Conservation (phyloP, 2,797 vertebrate species). For the Danio kyathit region DNA sequence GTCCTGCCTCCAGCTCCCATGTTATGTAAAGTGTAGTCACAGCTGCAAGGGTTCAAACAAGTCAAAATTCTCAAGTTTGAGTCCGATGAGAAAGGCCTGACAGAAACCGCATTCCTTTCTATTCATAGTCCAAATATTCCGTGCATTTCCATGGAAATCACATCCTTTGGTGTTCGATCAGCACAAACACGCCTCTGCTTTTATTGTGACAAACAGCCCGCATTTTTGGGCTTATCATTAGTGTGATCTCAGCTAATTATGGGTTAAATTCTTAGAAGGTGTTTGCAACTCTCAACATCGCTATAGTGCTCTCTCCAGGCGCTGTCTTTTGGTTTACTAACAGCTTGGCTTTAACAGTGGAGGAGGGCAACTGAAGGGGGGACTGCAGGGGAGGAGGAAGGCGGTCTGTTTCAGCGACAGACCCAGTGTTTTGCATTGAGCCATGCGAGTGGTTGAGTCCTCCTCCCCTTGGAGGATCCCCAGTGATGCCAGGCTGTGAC, state of each 20-base stretch:
- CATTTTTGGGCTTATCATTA: neutral
- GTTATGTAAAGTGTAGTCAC: conserved; percentile 32
- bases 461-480: conserved; percentile 78
- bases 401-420: conserved; percentile 50
- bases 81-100: conserved; percentile 19
- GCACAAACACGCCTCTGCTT: neutral
- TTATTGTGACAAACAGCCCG: neutral
- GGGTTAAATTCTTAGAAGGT: conserved; percentile 55
- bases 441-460: conserved; percentile 46
- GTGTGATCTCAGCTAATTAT: conserved; percentile 20
- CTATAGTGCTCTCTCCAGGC: conserved; percentile 49
- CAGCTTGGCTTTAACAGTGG: conserved; percentile 53
- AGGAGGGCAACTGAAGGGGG: conserved; percentile 46
- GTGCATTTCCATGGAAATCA: neutral
- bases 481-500: conserved; percentile 80
- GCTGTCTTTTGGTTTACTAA: conserved; percentile 54
- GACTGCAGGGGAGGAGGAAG: conserved; percentile 27
- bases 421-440: conserved; percentile 22
- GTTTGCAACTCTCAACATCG: conserved; percentile 39
- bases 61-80: conserved; percentile 9
- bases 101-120: conserved; percentile 36
- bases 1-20: conserved; percentile 36
- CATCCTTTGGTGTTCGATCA: neutral
- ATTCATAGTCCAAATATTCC: conserved; percentile 20
- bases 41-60: conserved; percentile 28